phyloP scores from a whole-genome alignment of 2,113 vertebrate species.

The Coptodon bakossiorum region DNA sequence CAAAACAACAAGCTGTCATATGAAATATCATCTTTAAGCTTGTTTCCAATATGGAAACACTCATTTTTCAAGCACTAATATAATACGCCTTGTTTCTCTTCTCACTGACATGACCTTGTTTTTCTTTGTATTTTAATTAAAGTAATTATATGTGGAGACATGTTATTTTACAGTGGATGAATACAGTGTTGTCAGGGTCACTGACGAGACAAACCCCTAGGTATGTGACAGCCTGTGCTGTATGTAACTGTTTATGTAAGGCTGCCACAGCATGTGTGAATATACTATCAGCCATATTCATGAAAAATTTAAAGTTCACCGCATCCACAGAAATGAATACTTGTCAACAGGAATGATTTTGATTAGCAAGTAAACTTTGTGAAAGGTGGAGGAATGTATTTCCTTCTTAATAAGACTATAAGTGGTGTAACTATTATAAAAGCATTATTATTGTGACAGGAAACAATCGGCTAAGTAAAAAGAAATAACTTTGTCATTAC shows the following conservation, averaged over 20 bases:
- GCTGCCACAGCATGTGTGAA: background rate
- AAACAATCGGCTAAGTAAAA: background rate
- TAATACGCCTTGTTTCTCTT: background rate
- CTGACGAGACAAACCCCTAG: background rate
- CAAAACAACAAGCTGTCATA: background rate
- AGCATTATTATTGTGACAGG: background rate
- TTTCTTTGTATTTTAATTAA: background rate
- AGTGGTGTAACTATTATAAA: background rate
- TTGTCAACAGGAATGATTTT: background rate
- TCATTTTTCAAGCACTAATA: background rate
- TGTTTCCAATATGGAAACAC: background rate
- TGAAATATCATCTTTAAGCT: background rate
- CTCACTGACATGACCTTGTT: background rate
- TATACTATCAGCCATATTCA: background rate
- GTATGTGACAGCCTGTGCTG: background rate
- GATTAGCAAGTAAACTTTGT: background rate
- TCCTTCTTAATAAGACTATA: background rate
- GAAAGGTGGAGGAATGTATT: background rate
- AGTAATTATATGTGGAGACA: background rate
- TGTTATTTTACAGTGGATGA: background rate
- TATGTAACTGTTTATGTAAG: background rate
- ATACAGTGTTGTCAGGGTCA: background rate
- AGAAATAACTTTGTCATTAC: background rate
- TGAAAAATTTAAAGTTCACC: background rate
- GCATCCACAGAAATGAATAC: background rate